Percentiles rank a stretch among this genome's conserved stretches.
These are phyloP conservation scores for Prenolepis imparis DNA, from an alignment of 2,888 invertebrate genomes.

Conservation along the genomic window DNA sequence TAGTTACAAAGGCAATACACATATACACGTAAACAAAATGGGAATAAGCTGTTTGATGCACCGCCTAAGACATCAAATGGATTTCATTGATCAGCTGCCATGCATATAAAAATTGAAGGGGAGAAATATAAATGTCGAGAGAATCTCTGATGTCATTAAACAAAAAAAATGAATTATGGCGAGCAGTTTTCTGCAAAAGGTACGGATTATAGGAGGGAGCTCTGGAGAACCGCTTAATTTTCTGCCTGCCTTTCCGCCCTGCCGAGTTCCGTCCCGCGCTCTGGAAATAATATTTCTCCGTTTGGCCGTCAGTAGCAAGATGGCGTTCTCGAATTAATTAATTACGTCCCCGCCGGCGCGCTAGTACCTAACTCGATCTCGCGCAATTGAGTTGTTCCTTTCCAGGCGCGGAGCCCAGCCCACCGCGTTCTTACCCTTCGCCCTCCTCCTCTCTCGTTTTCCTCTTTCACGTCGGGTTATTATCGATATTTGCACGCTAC, in stretches of 20 bases:
- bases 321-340: slow-evolving; percentile 83
- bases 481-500: slow-evolving; percentile 83
- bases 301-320: slow-evolving; percentile 81
- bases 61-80: slow-evolving; percentile 23
- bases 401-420: slow-evolving; percentile 63
- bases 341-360: slow-evolving; percentile 81
- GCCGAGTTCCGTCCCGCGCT: slow-evolving; percentile 10
- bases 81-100: slow-evolving; percentile 19
- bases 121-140: not conserved
- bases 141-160: not conserved
- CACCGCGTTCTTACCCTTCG: slow-evolving; percentile 54
- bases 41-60: not conserved
- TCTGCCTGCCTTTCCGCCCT: slow-evolving; percentile 19
- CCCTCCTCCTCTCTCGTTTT: slow-evolving; percentile 58
- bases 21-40: not conserved
- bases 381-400: slow-evolving; percentile 83
- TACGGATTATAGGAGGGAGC: slow-evolving; percentile 32
- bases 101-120: not conserved
- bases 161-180: slow-evolving; percentile 8
- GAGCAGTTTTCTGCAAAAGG: slow-evolving; percentile 30
- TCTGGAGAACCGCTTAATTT: slow-evolving; percentile 21
- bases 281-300: slow-evolving; percentile 78
- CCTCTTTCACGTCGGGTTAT: slow-evolving; percentile 67
- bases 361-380: slow-evolving; percentile 83
- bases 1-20: slow-evolving; percentile 39